Conservation (phyloP, 2,888 invertebrate genomes). For the Drosophila koepferae region DNA sequence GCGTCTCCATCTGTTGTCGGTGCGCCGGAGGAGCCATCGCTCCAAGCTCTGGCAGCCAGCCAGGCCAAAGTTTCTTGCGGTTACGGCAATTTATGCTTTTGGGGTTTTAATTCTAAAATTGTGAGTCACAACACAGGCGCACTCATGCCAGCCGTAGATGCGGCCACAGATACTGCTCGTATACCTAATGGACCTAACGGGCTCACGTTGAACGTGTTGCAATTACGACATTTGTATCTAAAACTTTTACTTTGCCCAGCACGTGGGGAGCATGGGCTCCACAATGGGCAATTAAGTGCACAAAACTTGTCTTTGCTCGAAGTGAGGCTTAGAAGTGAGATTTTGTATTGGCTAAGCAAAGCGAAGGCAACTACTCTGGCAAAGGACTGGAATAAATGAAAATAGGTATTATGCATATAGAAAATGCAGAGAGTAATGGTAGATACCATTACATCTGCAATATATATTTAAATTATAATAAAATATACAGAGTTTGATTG, state of each 20-base stretch:
- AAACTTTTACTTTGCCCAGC: constrained; percentile 67
- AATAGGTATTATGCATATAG: not conserved
- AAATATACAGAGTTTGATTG: not conserved
- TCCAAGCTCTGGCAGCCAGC: constrained; percentile 19
- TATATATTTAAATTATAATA: not conserved
- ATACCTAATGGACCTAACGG: constrained; percentile 71
- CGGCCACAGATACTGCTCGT: constrained; percentile 33
- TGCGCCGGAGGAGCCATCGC: constrained; percentile 52
- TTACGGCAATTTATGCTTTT: constrained; percentile 79
- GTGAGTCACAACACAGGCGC: constrained; percentile 78
- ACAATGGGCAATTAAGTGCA: constrained; percentile 56
- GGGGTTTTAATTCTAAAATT: constrained; percentile 78
- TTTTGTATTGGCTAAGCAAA: constrained; percentile 6
- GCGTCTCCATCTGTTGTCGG: constrained; percentile 53
- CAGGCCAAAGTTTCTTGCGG: constrained; percentile 81
- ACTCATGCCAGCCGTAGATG: constrained; percentile 30
- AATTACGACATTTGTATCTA: constrained; percentile 67
- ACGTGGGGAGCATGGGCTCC: constrained; percentile 42
- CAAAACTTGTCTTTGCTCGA: constrained; percentile 33
- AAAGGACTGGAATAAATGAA: constrained; percentile 5
- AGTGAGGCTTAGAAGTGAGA: not conserved
- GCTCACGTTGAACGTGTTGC: constrained; percentile 63
- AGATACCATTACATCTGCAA: no score
- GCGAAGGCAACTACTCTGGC: constrained; percentile 9
- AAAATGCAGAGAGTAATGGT: not conserved